Conservation (phyloP, 1,140 invertebrate genomes). For the Battus philenor region DNA sequence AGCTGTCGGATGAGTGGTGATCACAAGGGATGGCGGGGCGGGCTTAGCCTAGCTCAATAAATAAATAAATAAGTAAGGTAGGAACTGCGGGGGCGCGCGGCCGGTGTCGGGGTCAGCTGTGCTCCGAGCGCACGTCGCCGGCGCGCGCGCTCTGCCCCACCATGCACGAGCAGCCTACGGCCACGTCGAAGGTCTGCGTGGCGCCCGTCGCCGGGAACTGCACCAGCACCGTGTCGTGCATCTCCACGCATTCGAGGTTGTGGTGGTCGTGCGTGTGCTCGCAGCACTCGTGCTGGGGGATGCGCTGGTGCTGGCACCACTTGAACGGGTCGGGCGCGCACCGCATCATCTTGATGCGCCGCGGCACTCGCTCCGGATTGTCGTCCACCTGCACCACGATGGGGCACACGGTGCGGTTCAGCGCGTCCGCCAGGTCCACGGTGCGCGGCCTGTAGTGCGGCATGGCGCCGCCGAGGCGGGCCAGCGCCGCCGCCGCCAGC, state of each 20-base stretch:
- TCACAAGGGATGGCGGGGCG: conserved; percentile 6
- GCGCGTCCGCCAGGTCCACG: conserved; percentile 31
- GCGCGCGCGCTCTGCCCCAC: conserved; percentile 28
- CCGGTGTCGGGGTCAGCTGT: conserved; percentile 1
- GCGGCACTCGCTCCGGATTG: conserved; percentile 42
- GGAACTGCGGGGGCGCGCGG: conserved; percentile 14
- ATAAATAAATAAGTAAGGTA: conserved; percentile 22
- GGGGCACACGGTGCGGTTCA: conserved; percentile 55
- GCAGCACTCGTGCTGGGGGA: conserved; percentile 45
- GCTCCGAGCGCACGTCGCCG: conserved; percentile 12
- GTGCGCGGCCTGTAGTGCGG: conserved; percentile 12
- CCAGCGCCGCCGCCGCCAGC: conserved; percentile 16
- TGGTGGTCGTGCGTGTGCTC: conserved; percentile 29
- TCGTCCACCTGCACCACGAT: conserved; percentile 40
- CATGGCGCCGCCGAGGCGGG: conserved; percentile 15
- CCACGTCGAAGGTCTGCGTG: conserved; percentile 29
- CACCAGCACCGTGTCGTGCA: conserved; percentile 50
- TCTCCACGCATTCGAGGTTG: conserved; percentile 48
- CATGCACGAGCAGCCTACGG: conserved; percentile 57
- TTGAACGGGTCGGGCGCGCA: conserved; percentile 35
- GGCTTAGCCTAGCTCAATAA: conserved; percentile 20
- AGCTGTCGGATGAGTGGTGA: conserved; percentile 13
- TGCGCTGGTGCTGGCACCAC: conserved; percentile 36
- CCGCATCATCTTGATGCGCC: conserved; percentile 49
- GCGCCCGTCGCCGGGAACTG: conserved; percentile 27